Conservation (phyloP, 2,113 vertebrate genomes). For the Vanacampus margaritifer region DNA sequence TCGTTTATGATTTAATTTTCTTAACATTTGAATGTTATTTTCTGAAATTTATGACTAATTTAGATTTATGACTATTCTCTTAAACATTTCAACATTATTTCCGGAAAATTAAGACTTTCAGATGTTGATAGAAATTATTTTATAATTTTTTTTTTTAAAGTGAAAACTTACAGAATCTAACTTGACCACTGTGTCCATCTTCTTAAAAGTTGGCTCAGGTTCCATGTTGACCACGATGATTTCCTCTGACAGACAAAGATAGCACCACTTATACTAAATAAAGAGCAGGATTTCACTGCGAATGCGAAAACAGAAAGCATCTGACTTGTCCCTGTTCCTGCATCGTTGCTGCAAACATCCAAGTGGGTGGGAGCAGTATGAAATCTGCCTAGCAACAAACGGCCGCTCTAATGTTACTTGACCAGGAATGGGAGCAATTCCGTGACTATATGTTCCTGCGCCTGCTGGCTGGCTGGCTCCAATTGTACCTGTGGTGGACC, state of each 20-base stretch:
- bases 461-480: background rate
- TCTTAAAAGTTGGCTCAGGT: slow-evolving; percentile 81
- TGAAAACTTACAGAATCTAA: slow-evolving; percentile 84
- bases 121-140: too few relatives aligned
- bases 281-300: background rate
- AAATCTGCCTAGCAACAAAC: background rate
- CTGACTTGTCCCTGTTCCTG: background rate
- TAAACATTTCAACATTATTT: too few relatives aligned
- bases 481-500: slow-evolving; percentile 74
- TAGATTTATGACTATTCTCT: too few relatives aligned
- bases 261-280: background rate
- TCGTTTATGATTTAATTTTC: too few relatives aligned
- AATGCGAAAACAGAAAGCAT: background rate
- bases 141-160: background rate
- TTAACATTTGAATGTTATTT: too few relatives aligned
- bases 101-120: too few relatives aligned
- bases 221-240: slow-evolving; percentile 83
- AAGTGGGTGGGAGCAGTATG: background rate
- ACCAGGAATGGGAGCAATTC: background rate
- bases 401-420: background rate
- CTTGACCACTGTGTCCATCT: slow-evolving; percentile 95
- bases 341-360: background rate
- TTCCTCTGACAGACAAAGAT: slow-evolving; percentile 53
- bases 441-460: background rate
- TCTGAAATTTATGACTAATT: too few relatives aligned